Percentiles rank a stretch among this genome's conserved stretches.
Conservation (phyloP, 2,113 vertebrate species). For the Takifugu flavidus region DNA sequence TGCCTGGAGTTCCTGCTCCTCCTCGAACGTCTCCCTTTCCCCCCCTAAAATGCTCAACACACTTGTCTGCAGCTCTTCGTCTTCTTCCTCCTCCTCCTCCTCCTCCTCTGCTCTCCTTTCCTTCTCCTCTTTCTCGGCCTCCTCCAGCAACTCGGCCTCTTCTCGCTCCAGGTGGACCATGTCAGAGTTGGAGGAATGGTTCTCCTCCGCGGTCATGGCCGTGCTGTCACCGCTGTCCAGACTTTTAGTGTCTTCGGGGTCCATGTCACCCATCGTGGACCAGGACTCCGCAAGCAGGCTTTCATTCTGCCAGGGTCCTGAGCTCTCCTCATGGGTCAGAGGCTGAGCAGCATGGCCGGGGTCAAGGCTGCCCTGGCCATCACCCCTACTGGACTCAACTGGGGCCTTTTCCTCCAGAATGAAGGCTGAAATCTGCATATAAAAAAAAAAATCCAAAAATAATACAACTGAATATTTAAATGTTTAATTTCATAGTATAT, state of each 20-base stretch:
- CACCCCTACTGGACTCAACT: constrained; percentile 71
- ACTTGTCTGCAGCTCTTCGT: constrained; percentile 48
- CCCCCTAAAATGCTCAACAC: constrained; percentile 63
- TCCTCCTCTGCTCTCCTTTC: constrained; percentile 29
- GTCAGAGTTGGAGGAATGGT: constrained; percentile 89
- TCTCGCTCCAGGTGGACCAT: constrained; percentile 90
- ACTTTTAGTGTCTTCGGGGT: constrained; percentile 86
- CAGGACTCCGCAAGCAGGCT: constrained; percentile 88
- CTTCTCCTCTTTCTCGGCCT: constrained; percentile 32
- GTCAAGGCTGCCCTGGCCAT: constrained; percentile 78
- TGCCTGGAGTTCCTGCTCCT: constrained; percentile 58
- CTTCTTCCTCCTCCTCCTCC: constrained; percentile 45
- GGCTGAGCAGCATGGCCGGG: constrained; percentile 78
- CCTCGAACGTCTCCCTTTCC: constrained; percentile 50
- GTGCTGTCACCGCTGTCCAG: constrained; percentile 81
- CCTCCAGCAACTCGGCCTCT: constrained; percentile 72
- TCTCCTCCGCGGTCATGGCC: constrained; percentile 76
- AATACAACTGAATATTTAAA: background rate
- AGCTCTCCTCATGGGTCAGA: constrained; percentile 66
- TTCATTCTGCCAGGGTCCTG: constrained; percentile 80
- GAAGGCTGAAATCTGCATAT: constrained; percentile 45
- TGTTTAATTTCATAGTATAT: too few species aligned
- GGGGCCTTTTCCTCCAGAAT: constrained; percentile 81
- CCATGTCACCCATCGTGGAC: constrained; percentile 83
- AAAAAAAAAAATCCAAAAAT: constrained; percentile 1